Conservation (phyloP, 1,140 invertebrate genomes). For the Drosophila saltans region DNA sequence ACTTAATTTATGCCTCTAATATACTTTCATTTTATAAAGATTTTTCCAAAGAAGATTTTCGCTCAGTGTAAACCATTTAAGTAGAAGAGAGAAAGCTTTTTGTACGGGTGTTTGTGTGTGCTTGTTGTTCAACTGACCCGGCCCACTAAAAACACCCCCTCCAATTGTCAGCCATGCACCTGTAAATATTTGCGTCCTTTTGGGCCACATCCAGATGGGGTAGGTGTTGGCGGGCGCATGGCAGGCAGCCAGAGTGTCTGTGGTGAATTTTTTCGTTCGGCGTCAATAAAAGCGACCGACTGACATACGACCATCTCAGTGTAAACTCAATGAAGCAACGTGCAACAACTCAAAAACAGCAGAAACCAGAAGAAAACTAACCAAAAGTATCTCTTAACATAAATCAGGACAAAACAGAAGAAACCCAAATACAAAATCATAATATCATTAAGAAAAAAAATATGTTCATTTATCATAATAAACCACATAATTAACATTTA, state of each 20-base stretch:
- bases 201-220: conserved; percentile 25
- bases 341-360: conserved; percentile 54
- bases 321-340: conserved; percentile 72
- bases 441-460: neutral
- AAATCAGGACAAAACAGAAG: conserved; percentile 26
- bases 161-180: conserved; percentile 34
- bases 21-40: too few relatives aligned
- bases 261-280: conserved; percentile 61
- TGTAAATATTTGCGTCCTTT: conserved; percentile 77
- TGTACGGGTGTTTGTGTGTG: neutral
- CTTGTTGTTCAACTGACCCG: conserved; percentile 20
- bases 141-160: neutral
- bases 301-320: conserved; percentile 57
- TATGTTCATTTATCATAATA: neutral
- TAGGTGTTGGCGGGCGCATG: conserved; percentile 22
- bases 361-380: conserved; percentile 26
- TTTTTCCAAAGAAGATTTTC: neutral
- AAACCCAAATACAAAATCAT: conserved; percentile 1
- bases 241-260: conserved; percentile 52
- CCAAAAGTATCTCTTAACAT: conserved; percentile 7
- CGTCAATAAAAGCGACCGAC: conserved; percentile 68
- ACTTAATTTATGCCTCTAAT: neutral
- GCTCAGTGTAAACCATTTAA: conserved; percentile 9
- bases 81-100: conserved; percentile 32
- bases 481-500: neutral